Evolutionary conservation across 2,888 invertebrate species (phyloP), one percentile per base, ranked within the genome.

Genomic region (Daptonema setosum): DNA sequence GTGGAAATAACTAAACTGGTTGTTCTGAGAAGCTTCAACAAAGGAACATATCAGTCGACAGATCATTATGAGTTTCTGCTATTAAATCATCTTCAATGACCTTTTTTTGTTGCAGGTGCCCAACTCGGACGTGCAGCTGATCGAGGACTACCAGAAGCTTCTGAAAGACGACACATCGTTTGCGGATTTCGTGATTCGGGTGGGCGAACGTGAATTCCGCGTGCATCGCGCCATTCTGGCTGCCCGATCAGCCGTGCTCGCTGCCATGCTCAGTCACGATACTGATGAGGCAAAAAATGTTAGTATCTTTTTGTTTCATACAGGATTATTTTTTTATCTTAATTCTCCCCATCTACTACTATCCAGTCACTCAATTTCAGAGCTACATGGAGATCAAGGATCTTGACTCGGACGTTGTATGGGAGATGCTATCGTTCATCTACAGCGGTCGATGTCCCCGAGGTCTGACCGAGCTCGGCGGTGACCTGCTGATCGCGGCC

Each of bases 351-450:
- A 35, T 35, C 35, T 11, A 35, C 17, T 17, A 8, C 35, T 17
- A 35, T 35, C 17, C 35, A 17, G 35, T 35, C 35, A 35, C 17
- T 17, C n/a, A 5, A 45, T 17, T 63, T 48, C 48, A 63, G 62
- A 66, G 67, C 22, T 54, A 61, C 22, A 41, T 70, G 57, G 60
- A 61, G 41, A 70, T 69, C 30, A 60, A 60, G 41, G 69, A 70
- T 57, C 60, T 70, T 58, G 70, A 70, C 26, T 64, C 59, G 50
- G 65, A 64, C 26, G 69, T 69, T 22, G 63, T 68, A 20, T 57
- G 60, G 56, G 69, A 69, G 53, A 68, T 69, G 70, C 60, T 69
- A 51, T 60, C 63, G 54, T 70, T 67, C 58, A 66, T 69, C 54
- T 69, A 69, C 55, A 63, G 61, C 43, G 70, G 69, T 1, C 57